These are phyloP conservation scores for Eira barbara DNA, from an alignment of 2,113 vertebrate species.

Conservation along the genomic window DNA sequence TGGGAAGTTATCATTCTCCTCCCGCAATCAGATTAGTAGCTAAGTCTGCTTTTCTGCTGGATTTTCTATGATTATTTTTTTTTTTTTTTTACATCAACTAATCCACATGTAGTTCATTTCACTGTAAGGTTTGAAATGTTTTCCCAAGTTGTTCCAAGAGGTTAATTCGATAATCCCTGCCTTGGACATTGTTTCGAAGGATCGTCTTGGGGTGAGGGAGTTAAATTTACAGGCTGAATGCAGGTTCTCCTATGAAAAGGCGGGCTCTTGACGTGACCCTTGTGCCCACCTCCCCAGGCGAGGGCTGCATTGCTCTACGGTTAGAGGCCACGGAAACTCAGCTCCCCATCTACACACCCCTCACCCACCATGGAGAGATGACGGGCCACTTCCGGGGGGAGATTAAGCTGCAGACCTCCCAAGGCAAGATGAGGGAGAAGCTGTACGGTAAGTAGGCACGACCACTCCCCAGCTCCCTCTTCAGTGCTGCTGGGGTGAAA, in stretches of 20 bases:
- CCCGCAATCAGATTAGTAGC: not conserved
- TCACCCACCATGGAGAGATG: constrained; percentile 95
- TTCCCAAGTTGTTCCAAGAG: not conserved
- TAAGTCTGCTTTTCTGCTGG: not conserved
- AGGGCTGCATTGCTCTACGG: constrained; percentile 95
- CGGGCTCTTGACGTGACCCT: not conserved
- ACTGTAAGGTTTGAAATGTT: not conserved
- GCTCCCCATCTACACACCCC: constrained; percentile 87
- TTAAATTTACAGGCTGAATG: not conserved
- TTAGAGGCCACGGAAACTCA: constrained; percentile 86
- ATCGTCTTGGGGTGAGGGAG: rapidly evolving
- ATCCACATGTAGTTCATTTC: not conserved
- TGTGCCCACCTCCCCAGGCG: constrained; percentile 82
- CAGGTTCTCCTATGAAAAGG: too few species aligned
- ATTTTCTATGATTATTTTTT: not conserved
- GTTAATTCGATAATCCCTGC: not conserved
- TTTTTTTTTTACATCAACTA: not conserved
- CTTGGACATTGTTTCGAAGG: not conserved
- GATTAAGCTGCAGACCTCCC: constrained; percentile 92
- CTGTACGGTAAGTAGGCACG: constrained; percentile 89
- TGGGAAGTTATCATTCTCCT: not conserved
- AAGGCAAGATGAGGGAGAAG: constrained; percentile 94
- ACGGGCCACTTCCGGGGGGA: constrained; percentile 91
- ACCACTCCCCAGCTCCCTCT: not conserved
- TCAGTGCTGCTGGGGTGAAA: rapidly evolving